Conservation (phyloP, 1,140 invertebrate species). For the Drosophila kohkoa region DNA sequence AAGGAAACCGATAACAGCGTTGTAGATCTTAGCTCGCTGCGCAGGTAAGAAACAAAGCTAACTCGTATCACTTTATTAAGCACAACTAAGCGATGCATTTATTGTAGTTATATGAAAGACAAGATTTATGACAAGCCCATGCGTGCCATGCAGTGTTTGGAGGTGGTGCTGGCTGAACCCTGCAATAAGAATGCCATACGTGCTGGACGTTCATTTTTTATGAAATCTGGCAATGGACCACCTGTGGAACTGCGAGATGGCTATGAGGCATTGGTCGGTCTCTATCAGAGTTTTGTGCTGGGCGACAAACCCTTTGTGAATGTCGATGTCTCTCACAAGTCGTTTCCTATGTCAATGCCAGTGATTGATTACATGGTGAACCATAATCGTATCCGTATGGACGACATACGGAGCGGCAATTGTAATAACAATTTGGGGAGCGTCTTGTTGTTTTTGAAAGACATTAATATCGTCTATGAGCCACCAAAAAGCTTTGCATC, state of each 20-base stretch:
- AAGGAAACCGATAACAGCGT: slow-evolving; percentile 86
- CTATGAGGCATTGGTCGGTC: slow-evolving; percentile 89
- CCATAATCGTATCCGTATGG: neutral
- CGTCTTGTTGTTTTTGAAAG: slow-evolving; percentile 46
- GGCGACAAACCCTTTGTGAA: slow-evolving; percentile 90
- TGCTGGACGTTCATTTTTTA: slow-evolving; percentile 85
- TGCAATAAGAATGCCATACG: slow-evolving; percentile 86
- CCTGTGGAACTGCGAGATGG: slow-evolving; percentile 86
- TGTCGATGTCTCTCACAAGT: slow-evolving; percentile 91
- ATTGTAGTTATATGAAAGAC: slow-evolving; percentile 69
- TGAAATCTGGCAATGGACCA: slow-evolving; percentile 52
- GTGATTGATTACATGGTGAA: slow-evolving; percentile 84
- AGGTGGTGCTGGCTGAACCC: slow-evolving; percentile 89
- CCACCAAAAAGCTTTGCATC: slow-evolving; percentile 58
- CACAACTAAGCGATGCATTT: too few relatives aligned
- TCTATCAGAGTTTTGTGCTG: slow-evolving; percentile 90
- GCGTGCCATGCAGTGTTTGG: slow-evolving; percentile 91
- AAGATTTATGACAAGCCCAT: slow-evolving; percentile 86
- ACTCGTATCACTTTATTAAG: too few relatives aligned
- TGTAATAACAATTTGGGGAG: neutral
- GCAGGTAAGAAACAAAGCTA: slow-evolving; percentile 73
- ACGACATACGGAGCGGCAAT: neutral
- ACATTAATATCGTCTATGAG: slow-evolving; percentile 63
- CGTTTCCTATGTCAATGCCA: slow-evolving; percentile 86
- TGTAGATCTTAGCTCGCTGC: slow-evolving; percentile 85